These are phyloP conservation scores for Mimachlamys varia DNA, from an alignment of 2,888 invertebrate species.

Conservation along the genomic window DNA sequence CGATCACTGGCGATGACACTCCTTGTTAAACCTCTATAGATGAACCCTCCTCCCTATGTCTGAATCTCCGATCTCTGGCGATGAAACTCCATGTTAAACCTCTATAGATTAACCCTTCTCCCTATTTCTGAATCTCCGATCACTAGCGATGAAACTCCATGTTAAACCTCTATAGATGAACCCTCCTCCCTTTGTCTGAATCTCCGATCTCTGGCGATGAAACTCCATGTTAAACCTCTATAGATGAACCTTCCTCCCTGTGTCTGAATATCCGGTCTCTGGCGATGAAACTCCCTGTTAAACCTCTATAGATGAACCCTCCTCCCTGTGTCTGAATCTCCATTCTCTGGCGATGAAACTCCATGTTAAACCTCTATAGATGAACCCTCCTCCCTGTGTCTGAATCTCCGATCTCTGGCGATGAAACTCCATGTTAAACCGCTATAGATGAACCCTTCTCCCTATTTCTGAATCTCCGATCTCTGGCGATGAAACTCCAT, in stretches of 20 bases:
- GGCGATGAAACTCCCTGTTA: neutral
- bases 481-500: neutral
- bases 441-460: neutral
- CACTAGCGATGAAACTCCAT: neutral
- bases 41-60: neutral
- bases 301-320: neutral
- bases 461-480: neutral
- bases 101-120: neutral
- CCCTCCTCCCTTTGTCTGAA: neutral
- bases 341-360: neutral
- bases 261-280: neutral
- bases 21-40: neutral
- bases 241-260: neutral
- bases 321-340: neutral
- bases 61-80: slow-evolving; percentile 2
- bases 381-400: neutral
- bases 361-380: neutral
- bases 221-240: neutral
- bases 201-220: neutral
- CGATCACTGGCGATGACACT: neutral
- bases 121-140: neutral
- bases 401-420: slow-evolving; percentile 2
- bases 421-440: neutral
- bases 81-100: neutral
- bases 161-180: neutral